phyloP scores from a whole-genome alignment of 2,888 invertebrate genomes.

The Hirtodrosophila alboralis region DNA sequence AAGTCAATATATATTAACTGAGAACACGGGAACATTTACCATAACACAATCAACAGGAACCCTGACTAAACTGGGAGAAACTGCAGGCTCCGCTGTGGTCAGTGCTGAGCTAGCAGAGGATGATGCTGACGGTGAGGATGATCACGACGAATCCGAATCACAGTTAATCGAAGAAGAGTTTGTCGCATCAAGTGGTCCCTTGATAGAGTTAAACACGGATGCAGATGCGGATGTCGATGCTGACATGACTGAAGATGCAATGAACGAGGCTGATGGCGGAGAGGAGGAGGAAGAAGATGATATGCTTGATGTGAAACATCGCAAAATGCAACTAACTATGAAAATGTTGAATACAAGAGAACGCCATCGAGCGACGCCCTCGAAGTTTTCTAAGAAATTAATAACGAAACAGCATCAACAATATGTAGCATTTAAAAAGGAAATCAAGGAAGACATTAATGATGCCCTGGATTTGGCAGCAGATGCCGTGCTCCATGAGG shows the following conservation, averaged over 20 bases:
- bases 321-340: constrained; percentile 51
- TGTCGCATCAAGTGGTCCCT: constrained; percentile 57
- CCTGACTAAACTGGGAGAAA: constrained; percentile 69
- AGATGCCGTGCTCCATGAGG: constrained; percentile 81
- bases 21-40: constrained; percentile 81
- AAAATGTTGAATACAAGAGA: constrained; percentile 37
- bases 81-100: constrained; percentile 41
- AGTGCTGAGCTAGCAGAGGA: constrained; percentile 70
- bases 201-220: constrained; percentile 71
- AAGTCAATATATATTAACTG: constrained; percentile 82
- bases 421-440: constrained; percentile 55
- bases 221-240: constrained; percentile 52
- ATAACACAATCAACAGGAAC: constrained; percentile 69
- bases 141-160: constrained; percentile 70
- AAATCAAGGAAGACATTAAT: constrained; percentile 63
- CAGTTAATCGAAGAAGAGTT: constrained; percentile 80
- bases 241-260: constrained; percentile 55
- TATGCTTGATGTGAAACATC: constrained; percentile 54
- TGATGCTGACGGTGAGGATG: constrained; percentile 56
- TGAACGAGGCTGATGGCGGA: constrained; percentile 45
- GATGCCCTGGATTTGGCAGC: constrained; percentile 81
- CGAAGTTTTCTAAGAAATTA: constrained; percentile 40
- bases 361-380: constrained; percentile 33
- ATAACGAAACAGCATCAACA: constrained; percentile 48
- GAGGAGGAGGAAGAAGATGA: constrained; percentile 60